phyloP scores from a whole-genome alignment of 2,797 vertebrate species.

The Chrosomus eos region DNA sequence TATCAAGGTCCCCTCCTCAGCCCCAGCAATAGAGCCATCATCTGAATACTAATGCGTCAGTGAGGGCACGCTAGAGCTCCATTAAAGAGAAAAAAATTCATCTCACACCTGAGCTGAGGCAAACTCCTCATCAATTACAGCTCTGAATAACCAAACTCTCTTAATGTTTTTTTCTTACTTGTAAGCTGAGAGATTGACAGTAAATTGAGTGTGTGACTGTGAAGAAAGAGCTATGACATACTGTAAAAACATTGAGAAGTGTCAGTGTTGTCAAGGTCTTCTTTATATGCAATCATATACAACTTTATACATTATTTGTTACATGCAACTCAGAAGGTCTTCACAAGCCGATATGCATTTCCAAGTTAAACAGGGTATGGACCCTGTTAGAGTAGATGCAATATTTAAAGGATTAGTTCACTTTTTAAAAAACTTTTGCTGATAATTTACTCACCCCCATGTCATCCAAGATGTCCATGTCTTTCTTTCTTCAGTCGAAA shows the following conservation, averaged over 20 bases:
- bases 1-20: constrained; percentile 73
- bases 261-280: not conserved
- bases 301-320: not conserved
- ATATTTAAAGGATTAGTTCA: too few relatives aligned
- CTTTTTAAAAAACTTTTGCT: too few relatives aligned
- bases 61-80: constrained; percentile 58
- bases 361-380: not conserved
- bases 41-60: constrained; percentile 72
- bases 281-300: not conserved
- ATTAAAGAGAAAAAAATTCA: constrained; percentile 51
- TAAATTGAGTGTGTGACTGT: constrained; percentile 15
- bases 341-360: not conserved
- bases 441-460: too few relatives aligned
- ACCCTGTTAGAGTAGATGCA: not conserved
- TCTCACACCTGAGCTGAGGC: constrained; percentile 27
- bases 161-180: constrained; percentile 42
- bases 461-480: too few relatives aligned
- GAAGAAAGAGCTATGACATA: not conserved
- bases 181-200: constrained; percentile 27
- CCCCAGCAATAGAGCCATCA: constrained; percentile 59
- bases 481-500: too few relatives aligned
- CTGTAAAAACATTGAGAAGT: not conserved
- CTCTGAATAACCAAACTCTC: constrained; percentile 32
- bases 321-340: not conserved
- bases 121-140: constrained; percentile 46